A percentile compares a stretch with the other conserved stretches of the same genome.
Conservation (phyloP, 2,888 invertebrate genomes). For the Exocentrus adspersus region DNA sequence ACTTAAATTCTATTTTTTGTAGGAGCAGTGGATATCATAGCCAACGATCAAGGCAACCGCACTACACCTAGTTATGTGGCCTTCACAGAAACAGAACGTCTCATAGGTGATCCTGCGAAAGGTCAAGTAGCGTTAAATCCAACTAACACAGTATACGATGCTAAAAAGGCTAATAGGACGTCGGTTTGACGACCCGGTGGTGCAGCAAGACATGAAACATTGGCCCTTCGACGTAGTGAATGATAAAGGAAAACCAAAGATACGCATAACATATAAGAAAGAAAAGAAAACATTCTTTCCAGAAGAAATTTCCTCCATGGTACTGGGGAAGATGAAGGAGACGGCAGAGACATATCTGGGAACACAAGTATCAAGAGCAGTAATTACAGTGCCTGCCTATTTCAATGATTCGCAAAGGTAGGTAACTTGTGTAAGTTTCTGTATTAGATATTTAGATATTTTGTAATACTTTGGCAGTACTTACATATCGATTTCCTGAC, state of each 20-base stretch:
- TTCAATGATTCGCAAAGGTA: conserved; percentile 73
- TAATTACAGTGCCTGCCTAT: conserved; percentile 71
- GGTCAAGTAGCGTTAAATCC: conserved; percentile 73
- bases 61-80: conserved; percentile 90
- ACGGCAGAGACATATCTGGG: conserved; percentile 64
- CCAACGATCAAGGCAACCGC: conserved; percentile 89
- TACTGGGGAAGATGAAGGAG: conserved; percentile 70
- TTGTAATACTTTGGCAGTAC: too few species aligned
- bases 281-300: conserved; percentile 64
- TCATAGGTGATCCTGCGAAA: conserved; percentile 87
- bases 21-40: conserved; percentile 78
- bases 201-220: conserved; percentile 72
- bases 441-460: too few species aligned
- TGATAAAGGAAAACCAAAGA: conserved; percentile 63
- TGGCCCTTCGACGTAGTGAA: conserved; percentile 72
- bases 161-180: conserved; percentile 79
- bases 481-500: too few species aligned
- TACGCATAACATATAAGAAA: conserved; percentile 61
- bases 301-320: conserved; percentile 69
- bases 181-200: conserved; percentile 70
- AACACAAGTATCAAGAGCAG: conserved; percentile 64
- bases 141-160: conserved; percentile 77
- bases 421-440: too few species aligned
- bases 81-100: conserved; percentile 83
- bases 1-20: conserved; percentile 5